Base-by-base conservation (phyloP, 2,888 invertebrate genomes). In the Melanophora roralis region DNA sequence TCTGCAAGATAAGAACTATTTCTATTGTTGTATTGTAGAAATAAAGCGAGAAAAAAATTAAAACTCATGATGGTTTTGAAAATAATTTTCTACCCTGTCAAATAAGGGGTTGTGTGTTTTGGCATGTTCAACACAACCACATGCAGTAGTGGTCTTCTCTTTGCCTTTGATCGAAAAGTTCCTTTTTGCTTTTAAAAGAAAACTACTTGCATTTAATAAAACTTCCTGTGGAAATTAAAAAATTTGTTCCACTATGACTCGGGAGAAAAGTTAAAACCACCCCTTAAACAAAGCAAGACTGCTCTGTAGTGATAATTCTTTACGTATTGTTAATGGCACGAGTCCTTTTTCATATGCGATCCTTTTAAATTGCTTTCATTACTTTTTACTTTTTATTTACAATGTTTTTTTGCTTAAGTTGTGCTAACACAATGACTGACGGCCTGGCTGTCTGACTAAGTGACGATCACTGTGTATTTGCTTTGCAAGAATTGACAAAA, bases 1-100 rank as follows among this genome's bases (percentile, higher is more conserved):
- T 76, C 80, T 76, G 62, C 67, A 80, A 80, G 80, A 80, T 80
- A 80, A 80, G 80, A 76, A 76, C 57, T 67, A 32, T 65, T 57
- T 1, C 38, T 65, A 74, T 59, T 72, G 72, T 64, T 45, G 19
- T 23, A 45, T 16, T 0, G 27, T n/a, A 59, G 59, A 16, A 71
- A 60, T 57, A 72, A 40, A 49, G 32, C n/a, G 11, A 34, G 34
- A 47, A 27, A 2, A 2, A 69, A 71, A 51, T 23, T 43, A 14
- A 12, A 64, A 49, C 21, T 65, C 55, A 57, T 76, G 49, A 64
- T 69, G 76, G 76, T 64, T 55, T 53, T 0, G 53, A 65, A 53
- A 4, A 11, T 21, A 27, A 21, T 60, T 71, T 80, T 62, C 80
- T 72, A 80, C 80, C 80, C 75, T 62, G 51, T 45, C 72, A 7